Base-by-base conservation (phyloP, 2,113 vertebrate genomes). In the Pteropus alecto region DNA sequence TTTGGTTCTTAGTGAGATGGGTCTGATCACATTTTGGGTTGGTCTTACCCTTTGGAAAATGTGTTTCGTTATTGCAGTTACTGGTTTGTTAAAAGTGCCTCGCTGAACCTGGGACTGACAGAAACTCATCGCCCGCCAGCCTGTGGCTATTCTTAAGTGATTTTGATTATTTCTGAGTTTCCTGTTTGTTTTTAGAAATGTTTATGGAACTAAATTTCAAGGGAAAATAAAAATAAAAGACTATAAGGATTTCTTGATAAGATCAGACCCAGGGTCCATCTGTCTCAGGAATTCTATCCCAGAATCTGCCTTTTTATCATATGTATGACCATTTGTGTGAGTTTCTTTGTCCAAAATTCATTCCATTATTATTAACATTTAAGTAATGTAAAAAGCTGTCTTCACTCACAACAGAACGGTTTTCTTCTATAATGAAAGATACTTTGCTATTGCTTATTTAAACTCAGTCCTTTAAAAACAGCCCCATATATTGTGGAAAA, bases 251-350 rank as follows among this genome's bases (percentile, higher is more conserved):
- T 90, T 89, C 84, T 91, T 63, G 65, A 63, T 77, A 38, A 71
- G 63, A 90, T 85, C 76, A 95, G 67, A 96, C 67, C 65, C 61
- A 85, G 21, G 35, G 11, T 83, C 56, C 3, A 1, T 68, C 56
- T 95, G 56, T 84, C 90, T 96, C 94, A 95, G 73, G 65, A 97
- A 95, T 93, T 74, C 24, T 87, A n/a, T 68, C 54, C 46, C 41
- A 51, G 71, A 92, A 51, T 43, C 33, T 88, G 28, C 61, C 6
- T 48, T 24, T 35, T 73, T 79, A 18, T 9, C 6, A 33, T 58
- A 28, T 13, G 5, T 26, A 7, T 95, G 38, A n/a, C 22, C 35
- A 38, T 48, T 73, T 65, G 18, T 46, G 1, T 96, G 51, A 61
- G 4, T 90, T 94, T 92, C 67, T 94, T n/a, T 54, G 38, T 87